Conservation (phyloP, 2,888 invertebrate genomes). For the Leucoma salicis region DNA sequence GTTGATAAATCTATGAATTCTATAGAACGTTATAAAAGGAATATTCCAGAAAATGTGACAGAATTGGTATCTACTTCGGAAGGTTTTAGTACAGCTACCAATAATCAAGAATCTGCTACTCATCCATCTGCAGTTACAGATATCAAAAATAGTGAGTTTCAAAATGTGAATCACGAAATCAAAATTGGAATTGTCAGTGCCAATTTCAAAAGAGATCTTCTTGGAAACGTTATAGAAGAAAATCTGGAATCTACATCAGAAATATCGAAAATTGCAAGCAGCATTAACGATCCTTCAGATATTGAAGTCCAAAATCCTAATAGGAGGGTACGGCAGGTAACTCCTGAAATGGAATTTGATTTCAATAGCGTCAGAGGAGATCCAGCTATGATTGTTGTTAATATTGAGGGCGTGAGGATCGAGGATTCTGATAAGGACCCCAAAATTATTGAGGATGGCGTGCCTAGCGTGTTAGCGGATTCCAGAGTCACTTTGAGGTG, state of each 20-base stretch:
- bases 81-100: no score
- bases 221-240: neutral
- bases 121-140: no score
- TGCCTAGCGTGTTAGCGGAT: slow-evolving; percentile 86
- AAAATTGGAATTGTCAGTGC: no score
- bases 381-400: slow-evolving; percentile 24
- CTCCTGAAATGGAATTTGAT: slow-evolving; percentile 26
- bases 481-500: slow-evolving; percentile 79
- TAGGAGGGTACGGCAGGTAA: slow-evolving; percentile 29
- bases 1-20: slow-evolving; percentile 19
- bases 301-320: neutral
- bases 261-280: neutral
- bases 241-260: neutral
- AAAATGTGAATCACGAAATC: neutral
- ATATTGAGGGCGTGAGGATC: slow-evolving; percentile 80
- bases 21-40: slow-evolving; percentile 20
- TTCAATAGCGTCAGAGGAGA: slow-evolving; percentile 40
- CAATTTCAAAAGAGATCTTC: slow-evolving; percentile 12
- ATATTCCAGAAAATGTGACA: neutral
- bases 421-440: slow-evolving; percentile 83
- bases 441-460: slow-evolving; percentile 77
- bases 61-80: no score
- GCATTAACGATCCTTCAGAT: neutral
- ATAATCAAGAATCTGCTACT: no score
- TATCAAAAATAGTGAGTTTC: neutral